phyloP scores from a whole-genome alignment of 2,113 vertebrate genomes.

The Casuarius casuarius region DNA sequence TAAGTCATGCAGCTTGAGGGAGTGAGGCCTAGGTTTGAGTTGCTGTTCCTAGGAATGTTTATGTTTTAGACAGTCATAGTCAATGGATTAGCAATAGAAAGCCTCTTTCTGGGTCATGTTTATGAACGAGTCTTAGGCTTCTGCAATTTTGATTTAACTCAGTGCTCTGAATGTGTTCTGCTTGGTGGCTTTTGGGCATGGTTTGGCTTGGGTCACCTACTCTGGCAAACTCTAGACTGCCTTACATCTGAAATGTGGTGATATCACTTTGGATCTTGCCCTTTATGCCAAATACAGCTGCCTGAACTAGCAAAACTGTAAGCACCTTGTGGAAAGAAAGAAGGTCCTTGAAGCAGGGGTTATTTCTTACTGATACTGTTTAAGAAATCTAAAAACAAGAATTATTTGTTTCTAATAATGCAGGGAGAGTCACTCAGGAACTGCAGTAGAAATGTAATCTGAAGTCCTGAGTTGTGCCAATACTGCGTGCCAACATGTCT shows the following conservation, averaged over 20 bases:
- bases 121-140: not conserved
- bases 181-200: not conserved
- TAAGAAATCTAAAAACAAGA: not conserved
- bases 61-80: no score
- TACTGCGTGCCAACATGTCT: not conserved
- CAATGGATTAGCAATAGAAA: not conserved
- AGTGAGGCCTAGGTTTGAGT: not conserved
- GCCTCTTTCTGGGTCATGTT: not conserved
- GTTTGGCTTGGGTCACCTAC: not conserved
- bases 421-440: not conserved
- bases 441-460: not conserved
- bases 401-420: not conserved
- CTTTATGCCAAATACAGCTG: not conserved
- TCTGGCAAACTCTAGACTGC: not conserved
- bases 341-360: fast-evolving
- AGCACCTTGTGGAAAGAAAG: not conserved
- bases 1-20: not conserved
- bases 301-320: not conserved
- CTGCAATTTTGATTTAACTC: not conserved
- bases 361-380: not conserved
- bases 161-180: not conserved
- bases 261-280: not conserved
- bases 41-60: not conserved
- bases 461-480: not conserved
- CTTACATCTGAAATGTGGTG: not conserved